Base-by-base conservation (phyloP, 1,140 invertebrate genomes). In the Drosophila repleta region DNA sequence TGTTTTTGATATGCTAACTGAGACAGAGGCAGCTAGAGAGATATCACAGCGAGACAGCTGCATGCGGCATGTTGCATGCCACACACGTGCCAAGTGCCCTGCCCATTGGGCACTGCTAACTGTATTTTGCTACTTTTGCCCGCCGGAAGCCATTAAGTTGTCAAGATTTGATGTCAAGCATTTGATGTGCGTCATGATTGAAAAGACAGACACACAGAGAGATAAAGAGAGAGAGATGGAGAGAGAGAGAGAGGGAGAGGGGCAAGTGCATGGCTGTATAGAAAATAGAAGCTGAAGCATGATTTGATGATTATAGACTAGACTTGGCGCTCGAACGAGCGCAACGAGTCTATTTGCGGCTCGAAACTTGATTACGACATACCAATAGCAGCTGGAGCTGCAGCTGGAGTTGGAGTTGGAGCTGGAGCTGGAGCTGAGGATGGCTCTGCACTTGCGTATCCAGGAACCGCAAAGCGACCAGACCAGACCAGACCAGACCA, bases 231-330 rank as follows among this genome's bases (percentile, higher is more conserved):
- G 15, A 4, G 10, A n/a, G 46, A 4, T 4, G 1, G 17, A 11
- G 3, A 24, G 8, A 21, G 20, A 8, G 26, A 1, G 2, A 46
- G 1, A 17, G 43, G 29, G 26, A 39, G 5, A 10, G 32, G 17
- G 4, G 20, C 6, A 41, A 69, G 8, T 35, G 32, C 32, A 17
- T 70, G 57, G 48, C 55, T 72, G 43, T 57, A 46, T 37, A 53
- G 65, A 49, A 63, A 76, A 37, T 77, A 68, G 35, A 66, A 62
- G 24, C 79, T 84, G 80, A 57, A 66, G 60, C 80, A 76, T 84
- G 80, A 83, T 84, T 83, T 76, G 82, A 78, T 85, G 82, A 85
- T 85, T 85, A 85, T 85, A 85, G 81, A 85, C 82, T 87, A 85
- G 82, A 85, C 81, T 78, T 87, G 81, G 81, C 82, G 82, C 78